phyloP scores from a whole-genome alignment of 64 coral and sea anemone species.

The Dendrophyllia cribrosa region DNA sequence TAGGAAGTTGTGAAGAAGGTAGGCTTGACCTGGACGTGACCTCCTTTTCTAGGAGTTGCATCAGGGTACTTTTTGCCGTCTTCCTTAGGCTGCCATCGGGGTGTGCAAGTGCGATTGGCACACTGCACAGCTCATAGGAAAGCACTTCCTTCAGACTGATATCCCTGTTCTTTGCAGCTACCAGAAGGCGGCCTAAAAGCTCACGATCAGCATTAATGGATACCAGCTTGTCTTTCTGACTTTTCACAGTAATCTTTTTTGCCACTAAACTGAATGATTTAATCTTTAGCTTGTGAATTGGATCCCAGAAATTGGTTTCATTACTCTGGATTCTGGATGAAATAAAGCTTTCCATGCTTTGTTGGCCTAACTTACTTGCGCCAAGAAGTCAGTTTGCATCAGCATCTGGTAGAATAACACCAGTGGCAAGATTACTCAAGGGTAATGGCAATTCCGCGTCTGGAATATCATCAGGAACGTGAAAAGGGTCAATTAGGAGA shows the following conservation, averaged over 20 bases:
- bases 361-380: neutral
- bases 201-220: constrained; percentile 50
- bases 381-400: constrained; percentile 1
- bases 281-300: constrained; percentile 10
- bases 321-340: neutral
- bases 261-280: constrained; percentile 6
- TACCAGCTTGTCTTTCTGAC: neutral
- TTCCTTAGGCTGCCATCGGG: constrained; percentile 70
- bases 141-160: constrained; percentile 73
- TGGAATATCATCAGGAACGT: neutral
- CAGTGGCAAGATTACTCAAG: constrained; percentile 44
- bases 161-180: constrained; percentile 49
- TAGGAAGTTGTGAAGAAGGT: constrained; percentile 28
- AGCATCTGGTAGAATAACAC: constrained; percentile 21
- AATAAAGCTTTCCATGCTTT: constrained; percentile 11
- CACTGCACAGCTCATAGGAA: constrained; percentile 63
- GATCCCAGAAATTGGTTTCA: constrained; percentile 36
- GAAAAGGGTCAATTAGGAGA: constrained; percentile 36
- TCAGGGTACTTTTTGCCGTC: constrained; percentile 67
- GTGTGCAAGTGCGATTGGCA: constrained; percentile 63
- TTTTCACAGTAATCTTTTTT: constrained; percentile 5
- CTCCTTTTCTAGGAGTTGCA: constrained; percentile 62
- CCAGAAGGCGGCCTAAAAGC: constrained; percentile 35
- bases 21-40: constrained; percentile 38
- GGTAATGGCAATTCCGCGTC: neutral